Evolutionary conservation across 2,797 vertebrate species (phyloP), one percentile per base, ranked within the genome.

Genomic region (Phylloscopus collybita): DNA sequence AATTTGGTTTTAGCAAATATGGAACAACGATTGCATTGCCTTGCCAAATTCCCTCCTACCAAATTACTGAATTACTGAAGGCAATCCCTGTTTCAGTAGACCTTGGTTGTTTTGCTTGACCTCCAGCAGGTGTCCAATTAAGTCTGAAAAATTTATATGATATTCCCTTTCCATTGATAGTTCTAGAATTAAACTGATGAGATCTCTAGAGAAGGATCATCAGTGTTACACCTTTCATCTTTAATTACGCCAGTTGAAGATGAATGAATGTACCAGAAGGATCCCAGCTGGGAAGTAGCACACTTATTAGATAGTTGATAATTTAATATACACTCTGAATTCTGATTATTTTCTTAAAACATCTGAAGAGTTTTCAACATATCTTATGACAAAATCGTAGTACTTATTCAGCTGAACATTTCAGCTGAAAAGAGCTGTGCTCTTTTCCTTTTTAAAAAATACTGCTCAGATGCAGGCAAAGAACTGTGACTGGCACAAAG

Each of bases 41-140:
- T 86, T 95, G 93, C 91, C 90, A 93, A 96, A 93, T 92, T 91
- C 67, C 95, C 70, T 91, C 87, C 92, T 95, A 93, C 86, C 87
- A 96, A 96, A 96, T 96, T 56, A 30, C 10, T n/a, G 64, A 92
- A 88, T 78, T 97, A 96, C 79, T 90, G 88, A 94, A 94, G 65
- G 88, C 65, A 94, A 86, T 86, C 80, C 72, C 42, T 84, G 70
- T 95, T 96, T 95, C 45, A 86, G 79, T 73, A 95, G 95, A 96
- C 91, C 81, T 91, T 96, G 93, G 95, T 97, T 96, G 96, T 96
- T 97, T 97, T 71, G 18, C 94, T 94, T 95, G 96, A 97, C 95
- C 86, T 96, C 96, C 96, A 98, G 97, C 97, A 98, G 97, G 97
- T 98, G 96, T 97, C 94, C 97, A 97, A 98, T 98, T 98, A 98